Conservation (phyloP, 2,797 vertebrate species). For the Euthynnus affinis region DNA sequence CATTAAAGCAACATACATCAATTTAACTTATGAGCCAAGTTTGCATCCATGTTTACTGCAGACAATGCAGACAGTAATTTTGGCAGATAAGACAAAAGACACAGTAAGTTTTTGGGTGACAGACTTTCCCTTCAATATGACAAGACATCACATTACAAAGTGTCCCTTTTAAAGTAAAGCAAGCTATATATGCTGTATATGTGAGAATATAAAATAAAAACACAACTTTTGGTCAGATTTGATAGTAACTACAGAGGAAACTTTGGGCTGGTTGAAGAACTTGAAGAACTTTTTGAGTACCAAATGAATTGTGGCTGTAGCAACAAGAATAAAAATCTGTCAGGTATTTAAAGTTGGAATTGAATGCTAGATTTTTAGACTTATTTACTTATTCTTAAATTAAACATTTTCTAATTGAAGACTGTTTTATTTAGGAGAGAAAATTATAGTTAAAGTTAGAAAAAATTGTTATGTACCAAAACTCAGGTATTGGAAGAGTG, state of each 20-base stretch:
- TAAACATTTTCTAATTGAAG: not conserved
- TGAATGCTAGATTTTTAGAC: too few relatives aligned
- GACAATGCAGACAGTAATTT: not conserved
- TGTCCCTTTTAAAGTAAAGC: slow-evolving; percentile 18
- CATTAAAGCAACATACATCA: not conserved
- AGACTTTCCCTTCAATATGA: slow-evolving; percentile 11
- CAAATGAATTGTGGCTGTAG: too few relatives aligned
- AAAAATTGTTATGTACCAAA: too few relatives aligned
- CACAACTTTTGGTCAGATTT: not conserved
- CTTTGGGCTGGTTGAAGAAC: not conserved
- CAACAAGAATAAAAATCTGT: not conserved
- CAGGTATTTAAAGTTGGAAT: too few relatives aligned
- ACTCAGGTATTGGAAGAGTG: not conserved
- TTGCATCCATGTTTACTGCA: not conserved
- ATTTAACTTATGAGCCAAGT: not conserved
- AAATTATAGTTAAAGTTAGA: too few relatives aligned
- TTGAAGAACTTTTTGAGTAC: too few relatives aligned
- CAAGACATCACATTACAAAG: not conserved
- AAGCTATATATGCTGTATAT: not conserved
- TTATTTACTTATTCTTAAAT: too few relatives aligned
- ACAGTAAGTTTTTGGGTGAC: not conserved
- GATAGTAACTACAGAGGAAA: not conserved
- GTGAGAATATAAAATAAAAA: not conserved
- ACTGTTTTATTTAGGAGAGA: not conserved
- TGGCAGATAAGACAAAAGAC: not conserved